Evolutionary conservation across 2,797 vertebrate genomes (phyloP), one percentile per base, ranked within the genome.

Genomic region (Melanotaenia pygmaea): DNA sequence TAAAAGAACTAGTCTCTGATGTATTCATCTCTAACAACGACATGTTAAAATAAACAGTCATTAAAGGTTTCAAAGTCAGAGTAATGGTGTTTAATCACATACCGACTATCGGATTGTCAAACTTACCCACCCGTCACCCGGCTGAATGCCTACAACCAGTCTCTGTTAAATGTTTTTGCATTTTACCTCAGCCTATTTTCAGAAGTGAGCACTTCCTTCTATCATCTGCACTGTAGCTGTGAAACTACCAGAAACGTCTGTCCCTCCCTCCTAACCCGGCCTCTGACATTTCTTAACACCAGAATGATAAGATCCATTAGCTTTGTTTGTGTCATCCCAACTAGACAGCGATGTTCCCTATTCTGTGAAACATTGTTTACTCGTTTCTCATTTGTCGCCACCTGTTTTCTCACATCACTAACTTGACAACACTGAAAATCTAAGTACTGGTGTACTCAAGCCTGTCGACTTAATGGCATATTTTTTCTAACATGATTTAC

Each of bases 141-240:
- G 72, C 64, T 75, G 72, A 77, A 67, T 9, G 30, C 61, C 64
- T 57, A 54, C 50, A 28, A 63, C 62, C 59, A 34, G 72, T 74
- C 35, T 83, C 61, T 71, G 72, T 81, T 64, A 81, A 53, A 81
- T 76, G 59, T 80, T 65, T 77, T 72, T 70, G 72, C 76, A 70
- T 70, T 83, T 76, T 45, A 67, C 82, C 67, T 79, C 50, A 50
- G 81, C 64, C 88, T 92, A 91, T 93, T 94, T 93, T 93, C 83
- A 93, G 88, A 76, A 74, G 57, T 43, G 47, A 85, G 76, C 82
- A 94, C 93, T 94, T 95, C 93, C 93, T 93, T 90, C 74, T 93
- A 86, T 86, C 85, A 88, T 77, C 70, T 91, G 61, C 86, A 78
- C 69, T 77, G 78, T 70, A 59, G 83, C 69, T 79, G 61, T 82